Conservation (phyloP, 2,113 vertebrate species). For the Esox niger region DNA sequence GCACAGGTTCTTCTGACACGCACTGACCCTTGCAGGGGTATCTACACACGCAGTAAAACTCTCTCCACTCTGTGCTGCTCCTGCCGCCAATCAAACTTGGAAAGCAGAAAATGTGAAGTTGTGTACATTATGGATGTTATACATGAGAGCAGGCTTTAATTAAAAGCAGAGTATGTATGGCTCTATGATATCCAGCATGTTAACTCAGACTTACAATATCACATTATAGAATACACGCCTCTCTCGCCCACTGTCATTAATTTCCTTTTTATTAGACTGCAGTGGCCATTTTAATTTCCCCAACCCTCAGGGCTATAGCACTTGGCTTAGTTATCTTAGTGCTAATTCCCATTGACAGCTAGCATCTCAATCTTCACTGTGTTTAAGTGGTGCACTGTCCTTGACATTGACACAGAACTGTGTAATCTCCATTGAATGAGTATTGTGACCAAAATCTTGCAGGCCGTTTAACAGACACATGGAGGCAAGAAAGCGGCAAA, state of each 20-base stretch:
- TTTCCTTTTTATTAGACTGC: constrained; percentile 14
- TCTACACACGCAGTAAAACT: constrained; percentile 20
- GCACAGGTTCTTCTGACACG: neutral
- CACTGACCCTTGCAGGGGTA: neutral
- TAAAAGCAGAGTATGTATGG: constrained; percentile 27
- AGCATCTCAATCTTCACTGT: too few species aligned
- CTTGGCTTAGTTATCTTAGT: neutral
- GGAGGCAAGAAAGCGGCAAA: too few species aligned
- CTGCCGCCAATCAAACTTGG: constrained; percentile 7
- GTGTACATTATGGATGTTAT: constrained; percentile 24
- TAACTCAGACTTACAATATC: constrained; percentile 1
- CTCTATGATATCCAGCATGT: constrained; percentile 19
- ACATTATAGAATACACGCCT: constrained; percentile 6
- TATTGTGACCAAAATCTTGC: too few species aligned
- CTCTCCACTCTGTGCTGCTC: neutral
- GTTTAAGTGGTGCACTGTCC: too few species aligned
- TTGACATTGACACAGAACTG: too few species aligned
- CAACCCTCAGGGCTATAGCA: neutral
- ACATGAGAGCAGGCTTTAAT: constrained; percentile 32
- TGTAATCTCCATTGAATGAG: too few species aligned
- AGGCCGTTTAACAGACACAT: too few species aligned
- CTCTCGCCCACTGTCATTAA: constrained; percentile 15
- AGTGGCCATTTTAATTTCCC: neutral
- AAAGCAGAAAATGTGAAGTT: constrained; percentile 28
- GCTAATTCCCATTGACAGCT: too few species aligned